A percentile compares a stretch with the other conserved stretches of the same genome.
Conservation (phyloP, 2,113 vertebrate genomes). For the Phaethornis superciliosus region DNA sequence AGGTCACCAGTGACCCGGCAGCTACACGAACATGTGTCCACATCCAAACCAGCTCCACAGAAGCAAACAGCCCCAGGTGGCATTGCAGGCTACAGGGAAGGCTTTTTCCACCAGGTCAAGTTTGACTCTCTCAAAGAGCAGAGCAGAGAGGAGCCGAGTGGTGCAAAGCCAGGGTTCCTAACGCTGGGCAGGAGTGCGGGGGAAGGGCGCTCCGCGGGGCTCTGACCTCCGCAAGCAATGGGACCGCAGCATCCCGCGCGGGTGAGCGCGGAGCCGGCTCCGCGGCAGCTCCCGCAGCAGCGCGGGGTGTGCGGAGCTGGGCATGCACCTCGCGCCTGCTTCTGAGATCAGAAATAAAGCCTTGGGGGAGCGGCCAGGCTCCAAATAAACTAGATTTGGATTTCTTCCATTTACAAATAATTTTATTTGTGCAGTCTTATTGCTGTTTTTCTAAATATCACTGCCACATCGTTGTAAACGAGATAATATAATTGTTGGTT, state of each 20-base stretch:
- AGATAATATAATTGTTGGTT: background rate
- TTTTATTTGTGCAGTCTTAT: background rate
- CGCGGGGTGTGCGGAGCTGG: background rate
- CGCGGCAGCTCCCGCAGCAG: background rate
- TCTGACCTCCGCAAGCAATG: background rate
- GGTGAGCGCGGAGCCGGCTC: background rate
- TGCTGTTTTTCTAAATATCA: background rate
- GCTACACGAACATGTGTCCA: background rate
- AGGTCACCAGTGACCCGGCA: background rate
- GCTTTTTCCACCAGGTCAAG: background rate
- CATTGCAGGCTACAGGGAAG: background rate
- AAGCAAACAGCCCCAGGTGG: background rate
- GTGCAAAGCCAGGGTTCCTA: background rate
- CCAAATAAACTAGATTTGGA: background rate
- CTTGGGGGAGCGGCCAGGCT: background rate
- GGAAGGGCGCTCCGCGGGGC: background rate
- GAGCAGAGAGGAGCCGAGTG: background rate
- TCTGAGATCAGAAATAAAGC: background rate
- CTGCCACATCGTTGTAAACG: background rate
- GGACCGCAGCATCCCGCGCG: background rate
- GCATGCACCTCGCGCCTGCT: background rate
- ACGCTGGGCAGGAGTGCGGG: fast-evolving
- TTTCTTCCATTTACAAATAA: background rate
- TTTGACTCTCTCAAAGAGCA: background rate
- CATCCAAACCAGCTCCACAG: background rate